Conservation (phyloP, 2,888 invertebrate genomes). For the Dascillus cervinus region DNA sequence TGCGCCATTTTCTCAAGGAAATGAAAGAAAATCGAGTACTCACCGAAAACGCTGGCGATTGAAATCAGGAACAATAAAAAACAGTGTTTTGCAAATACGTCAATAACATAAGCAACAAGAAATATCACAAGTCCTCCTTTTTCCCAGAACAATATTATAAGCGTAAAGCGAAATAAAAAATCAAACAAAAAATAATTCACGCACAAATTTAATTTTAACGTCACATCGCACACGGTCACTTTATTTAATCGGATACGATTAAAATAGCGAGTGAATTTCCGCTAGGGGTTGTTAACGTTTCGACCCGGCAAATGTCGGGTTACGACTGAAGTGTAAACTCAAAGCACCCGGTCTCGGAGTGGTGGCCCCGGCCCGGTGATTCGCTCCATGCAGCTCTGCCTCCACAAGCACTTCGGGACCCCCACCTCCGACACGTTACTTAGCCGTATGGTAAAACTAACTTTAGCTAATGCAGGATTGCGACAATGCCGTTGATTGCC, state of each 20-base stretch:
- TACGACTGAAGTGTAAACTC: slow-evolving; percentile 27
- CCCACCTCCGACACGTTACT: slow-evolving; percentile 25
- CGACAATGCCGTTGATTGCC: slow-evolving; percentile 8
- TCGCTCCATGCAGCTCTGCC: slow-evolving; percentile 36
- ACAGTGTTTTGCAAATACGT: slow-evolving; percentile 2
- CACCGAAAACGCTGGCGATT: slow-evolving; percentile 8
- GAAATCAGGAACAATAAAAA: slow-evolving; percentile 5
- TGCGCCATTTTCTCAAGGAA: not conserved
- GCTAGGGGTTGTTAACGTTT: slow-evolving; percentile 14
- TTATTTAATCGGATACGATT: too few relatives aligned
- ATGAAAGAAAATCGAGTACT: slow-evolving; percentile 8
- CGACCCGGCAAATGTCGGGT: slow-evolving; percentile 24
- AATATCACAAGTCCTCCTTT: not conserved
- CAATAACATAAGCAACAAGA: not conserved
- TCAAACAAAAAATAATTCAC: slow-evolving; percentile 14
- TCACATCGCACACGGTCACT: slow-evolving; percentile 26
- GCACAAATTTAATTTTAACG: slow-evolving; percentile 14
- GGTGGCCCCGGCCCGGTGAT: slow-evolving; percentile 35
- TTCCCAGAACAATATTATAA: too few relatives aligned
- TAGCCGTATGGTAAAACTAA: slow-evolving; percentile 8
- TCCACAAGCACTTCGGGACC: slow-evolving; percentile 29
- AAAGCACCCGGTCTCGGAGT: slow-evolving; percentile 29
- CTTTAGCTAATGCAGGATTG: slow-evolving; percentile 9
- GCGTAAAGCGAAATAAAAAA: slow-evolving; percentile 16
- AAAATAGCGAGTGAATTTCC: slow-evolving; percentile 8